Evolutionary conservation across 2,113 vertebrate species (phyloP).

Genomic region (Scartelaos histophorus): DNA sequence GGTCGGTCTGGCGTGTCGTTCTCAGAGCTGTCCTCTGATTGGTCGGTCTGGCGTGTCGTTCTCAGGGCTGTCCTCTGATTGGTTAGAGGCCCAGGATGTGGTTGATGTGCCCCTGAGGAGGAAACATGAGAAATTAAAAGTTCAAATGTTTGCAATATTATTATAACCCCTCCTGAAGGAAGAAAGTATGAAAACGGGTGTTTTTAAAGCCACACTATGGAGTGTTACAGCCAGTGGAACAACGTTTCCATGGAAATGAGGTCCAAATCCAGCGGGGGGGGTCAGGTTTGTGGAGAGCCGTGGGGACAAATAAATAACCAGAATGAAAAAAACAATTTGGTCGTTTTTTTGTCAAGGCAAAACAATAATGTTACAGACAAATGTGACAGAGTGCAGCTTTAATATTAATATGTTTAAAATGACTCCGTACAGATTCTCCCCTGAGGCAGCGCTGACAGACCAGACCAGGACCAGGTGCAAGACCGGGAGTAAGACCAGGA

Average conservation of each 20-base stretch:
- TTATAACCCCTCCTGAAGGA: no score
- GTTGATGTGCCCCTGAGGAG: conserved; percentile 3
- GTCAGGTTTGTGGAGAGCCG: no score
- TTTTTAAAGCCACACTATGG: no score
- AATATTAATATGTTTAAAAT: not conserved
- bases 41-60: not conserved
- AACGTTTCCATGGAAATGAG: no score
- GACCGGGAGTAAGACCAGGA: not conserved
- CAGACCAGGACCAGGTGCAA: not conserved
- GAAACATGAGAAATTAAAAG: not conserved
- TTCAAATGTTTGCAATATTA: not conserved
- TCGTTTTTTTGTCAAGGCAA: not conserved
- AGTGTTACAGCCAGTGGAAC: no score
- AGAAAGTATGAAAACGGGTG: no score
- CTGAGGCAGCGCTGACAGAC: conserved; percentile 5
- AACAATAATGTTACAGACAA: no score
- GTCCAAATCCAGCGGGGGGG: no score
- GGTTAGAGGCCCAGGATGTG: conserved; percentile 7
- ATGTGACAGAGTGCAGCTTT: no score
- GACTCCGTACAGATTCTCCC: not conserved
- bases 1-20: not conserved
- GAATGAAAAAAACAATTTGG: no score
- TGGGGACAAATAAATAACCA: no score
- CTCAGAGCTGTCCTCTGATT: not conserved
- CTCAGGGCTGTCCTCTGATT: conserved; percentile 3